Percentiles rank a stretch among this genome's conserved stretches.
Conservation (phyloP, 1,140 invertebrate genomes). For the Trichogramma pretiosum region DNA sequence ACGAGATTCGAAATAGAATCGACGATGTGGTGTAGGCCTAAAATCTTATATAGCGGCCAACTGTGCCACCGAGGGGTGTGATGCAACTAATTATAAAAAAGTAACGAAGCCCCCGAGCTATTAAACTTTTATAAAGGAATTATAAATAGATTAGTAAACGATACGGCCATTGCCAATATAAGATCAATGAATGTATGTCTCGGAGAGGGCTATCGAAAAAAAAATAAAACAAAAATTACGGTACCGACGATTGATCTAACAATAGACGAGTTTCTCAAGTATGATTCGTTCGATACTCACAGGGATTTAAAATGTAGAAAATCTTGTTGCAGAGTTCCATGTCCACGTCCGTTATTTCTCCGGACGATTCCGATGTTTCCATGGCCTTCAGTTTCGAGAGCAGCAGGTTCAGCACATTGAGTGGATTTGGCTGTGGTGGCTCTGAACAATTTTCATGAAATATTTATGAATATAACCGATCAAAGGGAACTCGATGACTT, state of each 20-base stretch:
- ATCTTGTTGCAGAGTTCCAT: constrained; percentile 17
- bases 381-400: constrained; percentile 16
- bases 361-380: constrained; percentile 7
- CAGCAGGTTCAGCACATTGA: constrained; percentile 17
- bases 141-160: too few relatives aligned
- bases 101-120: neutral
- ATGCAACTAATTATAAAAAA: neutral
- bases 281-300: constrained; percentile 6
- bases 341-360: constrained; percentile 16
- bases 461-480: too few relatives aligned
- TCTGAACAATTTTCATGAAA: constrained; percentile 14
- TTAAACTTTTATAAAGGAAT: too few relatives aligned
- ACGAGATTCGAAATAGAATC: too few relatives aligned
- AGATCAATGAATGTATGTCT: too few relatives aligned
- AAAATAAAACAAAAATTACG: neutral
- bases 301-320: constrained; percentile 16
- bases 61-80: too few relatives aligned
- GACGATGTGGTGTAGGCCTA: too few relatives aligned
- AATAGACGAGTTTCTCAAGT: neutral
- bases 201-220: too few relatives aligned
- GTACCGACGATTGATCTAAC: too few relatives aligned
- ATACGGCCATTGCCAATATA: too few relatives aligned
- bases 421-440: constrained; percentile 18
- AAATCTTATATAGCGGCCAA: too few relatives aligned
- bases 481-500: too few relatives aligned